These are phyloP conservation scores for Neopelma chrysocephalum DNA, from an alignment of 2,797 vertebrate species.

Conservation along the genomic window DNA sequence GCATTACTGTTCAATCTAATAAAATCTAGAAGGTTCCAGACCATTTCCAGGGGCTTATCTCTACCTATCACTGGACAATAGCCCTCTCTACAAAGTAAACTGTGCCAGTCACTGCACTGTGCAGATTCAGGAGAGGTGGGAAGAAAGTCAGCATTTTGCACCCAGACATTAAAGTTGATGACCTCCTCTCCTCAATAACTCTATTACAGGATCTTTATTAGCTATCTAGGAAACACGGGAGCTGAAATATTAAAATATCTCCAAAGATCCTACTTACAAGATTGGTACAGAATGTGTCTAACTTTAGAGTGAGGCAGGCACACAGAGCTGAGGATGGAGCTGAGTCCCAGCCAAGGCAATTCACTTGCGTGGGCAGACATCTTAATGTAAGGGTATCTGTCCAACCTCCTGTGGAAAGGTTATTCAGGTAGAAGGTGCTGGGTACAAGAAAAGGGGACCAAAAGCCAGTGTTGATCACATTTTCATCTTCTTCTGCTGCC, in stretches of 20 bases:
- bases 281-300: neutral
- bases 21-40: neutral
- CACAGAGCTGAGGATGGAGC: neutral
- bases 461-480: neutral
- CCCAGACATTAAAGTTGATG: neutral
- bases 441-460: neutral
- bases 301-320: neutral
- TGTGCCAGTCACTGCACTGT: neutral
- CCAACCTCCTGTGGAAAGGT: neutral
- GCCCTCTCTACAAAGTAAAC: neutral
- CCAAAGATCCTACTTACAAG: neutral
- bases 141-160: neutral
- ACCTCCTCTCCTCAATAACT: neutral
- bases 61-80: neutral
- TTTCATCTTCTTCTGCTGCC: neutral
- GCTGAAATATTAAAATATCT: neutral
- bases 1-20: neutral
- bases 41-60: neutral
- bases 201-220: neutral
- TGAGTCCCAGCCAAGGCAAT: neutral
- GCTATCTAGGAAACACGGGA: neutral
- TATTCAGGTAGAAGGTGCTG: neutral
- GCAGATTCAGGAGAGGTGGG: neutral
- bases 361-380: neutral
- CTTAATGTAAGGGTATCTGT: neutral